Evolutionary conservation across 2,113 vertebrate species (phyloP), one percentile per base, ranked within the genome.

Genomic region (Monopterus albus): DNA sequence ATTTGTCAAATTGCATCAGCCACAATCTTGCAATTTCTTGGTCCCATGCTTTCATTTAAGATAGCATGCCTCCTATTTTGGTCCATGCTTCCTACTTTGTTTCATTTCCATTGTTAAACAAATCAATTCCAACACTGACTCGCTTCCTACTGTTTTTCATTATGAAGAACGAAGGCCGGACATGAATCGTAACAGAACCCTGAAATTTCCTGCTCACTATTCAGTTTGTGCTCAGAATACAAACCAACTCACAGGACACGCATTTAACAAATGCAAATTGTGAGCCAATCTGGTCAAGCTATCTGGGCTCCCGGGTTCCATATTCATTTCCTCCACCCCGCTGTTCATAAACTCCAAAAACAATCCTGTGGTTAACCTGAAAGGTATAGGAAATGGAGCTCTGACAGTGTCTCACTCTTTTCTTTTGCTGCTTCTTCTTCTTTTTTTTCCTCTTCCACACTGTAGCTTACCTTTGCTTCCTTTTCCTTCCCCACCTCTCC

Each of bases 91-190:
- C 86, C 86, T 82, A 87, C 87, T 90, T 89, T 85, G 80, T 91
- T 89, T 87, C 86, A 89, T 90, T 88, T 89, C 86, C 85, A 90
- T 91, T 89, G 89, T 90, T 91, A 91, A 90, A 89, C 86, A 89
- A 91, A 91, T 91, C 87, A 90, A 89, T 91, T 91, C 89, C 78
- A 89, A 81, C 82, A 84, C 82, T 75, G 87, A 76, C 86, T 88
- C 83, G 79, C 87, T 86, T 86, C 89, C 90, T 82, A 85, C 87
- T 91, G 90, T 89, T 89, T 91, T 88, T 91, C 86, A 91, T 91
- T 91, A 90, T 67, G 80, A 74, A 46, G 86, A 89, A 89, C 64
- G 74, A 81, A 87, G 82, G 85, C 85, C 68, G 63, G 83, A 90
- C 90, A 88, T 76, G 86, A 89, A 87, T 89, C 55, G 86, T 75